Evolutionary conservation across 2,888 invertebrate genomes (phyloP).

Genomic region (Thelaira solivaga): DNA sequence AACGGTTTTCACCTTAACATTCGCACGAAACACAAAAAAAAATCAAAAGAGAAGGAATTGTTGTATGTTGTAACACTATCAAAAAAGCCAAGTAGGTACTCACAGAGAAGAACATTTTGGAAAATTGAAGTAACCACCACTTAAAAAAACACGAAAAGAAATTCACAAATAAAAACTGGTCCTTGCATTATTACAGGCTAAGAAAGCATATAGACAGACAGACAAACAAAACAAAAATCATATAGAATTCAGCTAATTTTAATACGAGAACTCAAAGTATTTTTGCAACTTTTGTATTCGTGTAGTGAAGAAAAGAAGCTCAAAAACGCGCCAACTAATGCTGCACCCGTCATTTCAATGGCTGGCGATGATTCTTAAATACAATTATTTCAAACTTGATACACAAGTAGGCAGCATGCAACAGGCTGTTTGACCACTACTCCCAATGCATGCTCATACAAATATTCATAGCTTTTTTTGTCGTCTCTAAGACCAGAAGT

Average conservation of each 20-base stretch:
- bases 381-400: constrained; percentile 14
- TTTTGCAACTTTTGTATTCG: neutral
- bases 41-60: neutral
- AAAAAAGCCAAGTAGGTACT: constrained; percentile 14
- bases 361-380: neutral
- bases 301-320: neutral
- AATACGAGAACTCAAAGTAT: neutral
- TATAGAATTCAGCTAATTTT: neutral
- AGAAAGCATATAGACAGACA: neutral
- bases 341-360: neutral
- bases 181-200: neutral
- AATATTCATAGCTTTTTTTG: neutral
- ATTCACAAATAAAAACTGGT: constrained; percentile 8
- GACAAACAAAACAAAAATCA: neutral
- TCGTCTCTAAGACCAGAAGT: constrained; percentile 9
- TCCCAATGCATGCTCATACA: neutral
- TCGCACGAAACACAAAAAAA: constrained; percentile 48
- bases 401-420: neutral
- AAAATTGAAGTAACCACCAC: constrained; percentile 3
- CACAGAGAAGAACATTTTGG: neutral
- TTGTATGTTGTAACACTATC: constrained; percentile 31
- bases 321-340: constrained; percentile 25
- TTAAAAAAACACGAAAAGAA: constrained; percentile 4
- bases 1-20: constrained; percentile 60
- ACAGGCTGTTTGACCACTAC: constrained; percentile 26